These are phyloP conservation scores for Arctopsyche grandis DNA, from an alignment of 1,140 invertebrate genomes.

Conservation along the genomic window DNA sequence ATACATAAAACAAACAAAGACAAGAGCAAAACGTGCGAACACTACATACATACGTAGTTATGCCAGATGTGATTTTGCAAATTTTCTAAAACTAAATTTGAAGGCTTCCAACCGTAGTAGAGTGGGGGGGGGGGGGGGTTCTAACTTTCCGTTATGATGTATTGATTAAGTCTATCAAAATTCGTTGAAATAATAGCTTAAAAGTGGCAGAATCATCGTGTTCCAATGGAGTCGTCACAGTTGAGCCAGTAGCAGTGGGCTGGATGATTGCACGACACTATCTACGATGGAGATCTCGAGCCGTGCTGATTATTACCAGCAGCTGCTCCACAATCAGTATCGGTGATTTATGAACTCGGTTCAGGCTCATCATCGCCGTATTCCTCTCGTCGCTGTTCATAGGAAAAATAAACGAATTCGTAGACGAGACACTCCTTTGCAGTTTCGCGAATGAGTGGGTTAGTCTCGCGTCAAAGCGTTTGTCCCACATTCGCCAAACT, in stretches of 20 bases:
- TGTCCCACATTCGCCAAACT: constrained; percentile 14
- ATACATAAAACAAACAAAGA: not conserved
- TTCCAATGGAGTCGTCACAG: constrained; percentile 36
- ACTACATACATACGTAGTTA: not conserved
- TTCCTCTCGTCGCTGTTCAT: not conserved
- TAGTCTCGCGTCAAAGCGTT: not conserved
- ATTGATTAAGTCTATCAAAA: no score
- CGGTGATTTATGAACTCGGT: constrained; percentile 25
- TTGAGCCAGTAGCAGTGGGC: constrained; percentile 30
- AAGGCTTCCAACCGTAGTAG: no score
- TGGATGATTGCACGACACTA: constrained; percentile 35
- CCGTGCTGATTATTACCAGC: constrained; percentile 15
- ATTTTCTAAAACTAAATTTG: not conserved
- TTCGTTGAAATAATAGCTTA: no score
- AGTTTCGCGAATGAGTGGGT: not conserved
- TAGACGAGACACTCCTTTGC: not conserved
- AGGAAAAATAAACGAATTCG: not conserved
- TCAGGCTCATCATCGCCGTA: not conserved
- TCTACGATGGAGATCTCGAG: not conserved
- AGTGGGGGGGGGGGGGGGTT: no score
- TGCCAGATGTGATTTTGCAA: not conserved
- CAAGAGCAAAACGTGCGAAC: not conserved
- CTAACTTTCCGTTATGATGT: no score
- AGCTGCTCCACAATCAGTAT: constrained; percentile 6
- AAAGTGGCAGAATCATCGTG: not conserved